Conservation (phyloP, 1,140 invertebrate genomes). For the Brachionus asplanchnoidis region DNA sequence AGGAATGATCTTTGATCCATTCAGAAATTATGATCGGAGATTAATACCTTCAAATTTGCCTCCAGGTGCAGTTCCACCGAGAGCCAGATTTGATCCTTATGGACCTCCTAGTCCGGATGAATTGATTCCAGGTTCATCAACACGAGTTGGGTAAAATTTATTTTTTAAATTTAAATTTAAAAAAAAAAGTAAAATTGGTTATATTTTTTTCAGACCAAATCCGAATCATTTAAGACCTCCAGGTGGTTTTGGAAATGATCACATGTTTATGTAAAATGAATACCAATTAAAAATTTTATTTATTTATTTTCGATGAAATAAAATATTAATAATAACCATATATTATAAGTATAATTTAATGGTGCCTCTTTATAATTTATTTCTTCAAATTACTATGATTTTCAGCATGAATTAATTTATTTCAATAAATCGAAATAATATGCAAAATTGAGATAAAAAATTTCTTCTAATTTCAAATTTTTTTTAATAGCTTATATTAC, state of each 20-base stretch:
- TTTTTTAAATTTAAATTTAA: too few relatives aligned
- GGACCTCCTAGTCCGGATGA: constrained; percentile 23
- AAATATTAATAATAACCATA: not conserved
- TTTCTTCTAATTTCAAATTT: not conserved
- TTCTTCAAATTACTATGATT: not conserved
- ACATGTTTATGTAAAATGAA: constrained; percentile 30
- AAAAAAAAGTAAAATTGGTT: too few relatives aligned
- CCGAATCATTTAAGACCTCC: constrained; percentile 19
- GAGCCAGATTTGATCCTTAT: constrained; percentile 21
- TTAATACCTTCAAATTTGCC: constrained; percentile 15
- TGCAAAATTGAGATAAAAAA: not conserved
- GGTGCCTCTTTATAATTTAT: not conserved
- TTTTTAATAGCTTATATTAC: not conserved
- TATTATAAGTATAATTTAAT: not conserved
- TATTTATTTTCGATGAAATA: not conserved
- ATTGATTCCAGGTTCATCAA: constrained; percentile 15
- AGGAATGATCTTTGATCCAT: constrained; percentile 22
- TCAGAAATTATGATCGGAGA: constrained; percentile 25
- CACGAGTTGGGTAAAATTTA: not conserved
- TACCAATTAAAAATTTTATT: not conserved
- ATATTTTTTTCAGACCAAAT: not conserved
- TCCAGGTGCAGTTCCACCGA: constrained; percentile 9
- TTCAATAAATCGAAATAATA: not conserved
- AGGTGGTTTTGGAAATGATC: constrained; percentile 3
- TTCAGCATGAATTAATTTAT: not conserved